These are phyloP conservation scores for Arenaria interpres DNA, from an alignment of 2,113 vertebrate species.

Conservation along the genomic window DNA sequence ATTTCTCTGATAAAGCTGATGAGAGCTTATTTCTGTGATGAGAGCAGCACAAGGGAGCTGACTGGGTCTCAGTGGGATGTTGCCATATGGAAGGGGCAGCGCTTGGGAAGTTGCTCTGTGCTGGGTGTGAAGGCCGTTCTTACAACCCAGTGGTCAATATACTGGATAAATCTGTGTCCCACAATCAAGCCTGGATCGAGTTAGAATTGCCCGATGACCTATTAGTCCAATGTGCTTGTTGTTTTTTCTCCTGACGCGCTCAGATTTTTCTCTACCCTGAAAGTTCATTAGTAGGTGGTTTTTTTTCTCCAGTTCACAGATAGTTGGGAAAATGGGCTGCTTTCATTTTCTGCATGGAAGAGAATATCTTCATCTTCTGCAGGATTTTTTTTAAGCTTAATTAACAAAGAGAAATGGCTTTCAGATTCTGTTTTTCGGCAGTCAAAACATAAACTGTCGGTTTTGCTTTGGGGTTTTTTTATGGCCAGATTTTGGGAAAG, in stretches of 20 bases:
- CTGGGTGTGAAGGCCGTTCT: not conserved
- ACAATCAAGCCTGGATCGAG: not conserved
- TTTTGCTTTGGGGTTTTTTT: constrained; percentile 35
- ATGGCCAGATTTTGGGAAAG: not conserved
- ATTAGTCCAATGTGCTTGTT: not conserved
- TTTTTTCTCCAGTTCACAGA: not conserved
- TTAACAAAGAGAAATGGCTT: constrained; percentile 30
- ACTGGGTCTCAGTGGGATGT: not conserved
- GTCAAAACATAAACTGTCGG: not conserved
- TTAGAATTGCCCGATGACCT: constrained; percentile 27
- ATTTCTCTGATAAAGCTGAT: not conserved
- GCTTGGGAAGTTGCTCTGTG: not conserved
- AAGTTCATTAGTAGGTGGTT: not conserved
- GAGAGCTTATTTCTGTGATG: not conserved
- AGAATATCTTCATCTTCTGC: not conserved
- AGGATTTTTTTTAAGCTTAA: not conserved
- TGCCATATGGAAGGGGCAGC: not conserved
- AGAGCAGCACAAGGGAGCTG: not conserved
- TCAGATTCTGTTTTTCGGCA: constrained; percentile 30
- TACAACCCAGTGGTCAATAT: not conserved
- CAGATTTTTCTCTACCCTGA: not conserved
- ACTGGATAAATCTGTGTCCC: not conserved
- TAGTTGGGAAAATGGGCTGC: not conserved
- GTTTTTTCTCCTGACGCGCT: not conserved
- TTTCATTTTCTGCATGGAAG: not conserved